Evolutionary conservation across 2,113 vertebrate species (phyloP).

Genomic region (Gallinago jamesoni): DNA sequence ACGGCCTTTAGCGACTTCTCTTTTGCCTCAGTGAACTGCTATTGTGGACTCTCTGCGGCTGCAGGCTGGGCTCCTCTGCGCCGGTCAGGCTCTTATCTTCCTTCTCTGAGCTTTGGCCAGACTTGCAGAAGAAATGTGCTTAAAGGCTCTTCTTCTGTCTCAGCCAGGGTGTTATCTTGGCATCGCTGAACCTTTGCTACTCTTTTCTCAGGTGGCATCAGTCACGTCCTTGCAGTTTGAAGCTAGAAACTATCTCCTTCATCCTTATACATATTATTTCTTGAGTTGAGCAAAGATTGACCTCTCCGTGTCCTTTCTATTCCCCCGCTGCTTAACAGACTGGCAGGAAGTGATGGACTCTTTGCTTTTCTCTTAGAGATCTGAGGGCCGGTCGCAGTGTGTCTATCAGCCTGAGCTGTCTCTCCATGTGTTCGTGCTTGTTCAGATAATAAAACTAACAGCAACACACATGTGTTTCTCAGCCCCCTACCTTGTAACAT

Average conservation of each 20-base stretch:
- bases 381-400: not conserved
- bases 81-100: constrained; percentile 26
- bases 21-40: constrained; percentile 24
- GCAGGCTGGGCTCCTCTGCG: not conserved
- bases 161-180: constrained; percentile 1
- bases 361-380: constrained; percentile 36
- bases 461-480: not conserved
- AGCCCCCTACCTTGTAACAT: not conserved
- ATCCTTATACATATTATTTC: constrained; percentile 36
- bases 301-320: constrained; percentile 28
- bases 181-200: constrained; percentile 26
- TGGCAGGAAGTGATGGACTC: constrained; percentile 26
- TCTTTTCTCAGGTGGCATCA: constrained; percentile 33
- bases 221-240: constrained; percentile 20
- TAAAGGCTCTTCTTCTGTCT: constrained; percentile 21
- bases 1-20: not conserved
- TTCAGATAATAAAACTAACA: not conserved
- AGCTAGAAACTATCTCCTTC: constrained; percentile 44
- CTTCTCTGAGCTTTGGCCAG: constrained; percentile 14
- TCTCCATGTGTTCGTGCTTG: not conserved
- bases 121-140: constrained; percentile 7
- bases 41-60: not conserved
- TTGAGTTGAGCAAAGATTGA: constrained; percentile 36
- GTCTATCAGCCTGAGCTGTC: constrained; percentile 13
- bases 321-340: constrained; percentile 53